phyloP scores from a whole-genome alignment of 2,113 vertebrate species.

The Mustela lutreola region DNA sequence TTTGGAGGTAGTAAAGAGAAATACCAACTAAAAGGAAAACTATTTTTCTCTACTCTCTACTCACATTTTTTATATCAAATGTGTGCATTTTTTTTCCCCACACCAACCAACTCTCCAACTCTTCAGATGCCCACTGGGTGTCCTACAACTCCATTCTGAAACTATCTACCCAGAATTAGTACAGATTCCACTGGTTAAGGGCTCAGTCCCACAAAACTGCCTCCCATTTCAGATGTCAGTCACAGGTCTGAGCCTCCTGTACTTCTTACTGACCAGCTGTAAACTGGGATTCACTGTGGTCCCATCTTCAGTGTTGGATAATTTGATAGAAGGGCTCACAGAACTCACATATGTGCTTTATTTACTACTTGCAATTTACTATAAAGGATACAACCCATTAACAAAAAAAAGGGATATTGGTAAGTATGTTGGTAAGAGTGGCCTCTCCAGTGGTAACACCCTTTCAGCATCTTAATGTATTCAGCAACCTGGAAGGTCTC shows the following conservation, averaged over 20 bases:
- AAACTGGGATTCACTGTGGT: background rate
- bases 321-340: background rate
- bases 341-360: background rate
- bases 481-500: background rate
- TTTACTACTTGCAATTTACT: background rate
- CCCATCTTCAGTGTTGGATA: background rate
- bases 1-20: background rate
- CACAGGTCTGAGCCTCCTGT: background rate
- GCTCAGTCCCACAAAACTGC: background rate
- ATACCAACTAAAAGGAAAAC: background rate
- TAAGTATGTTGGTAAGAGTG: background rate
- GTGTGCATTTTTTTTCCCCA: background rate
- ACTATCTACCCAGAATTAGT: background rate
- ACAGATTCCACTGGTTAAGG: background rate
- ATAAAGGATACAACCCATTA: background rate
- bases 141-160: background rate
- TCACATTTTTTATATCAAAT: background rate
- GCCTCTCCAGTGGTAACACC: fast-evolving
- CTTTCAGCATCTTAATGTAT: background rate
- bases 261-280: background rate
- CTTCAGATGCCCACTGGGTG: background rate
- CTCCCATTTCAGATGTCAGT: background rate
- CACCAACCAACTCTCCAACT: background rate
- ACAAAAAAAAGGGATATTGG: no score
- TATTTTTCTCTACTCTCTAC: background rate